Evolutionary conservation across 1,140 invertebrate genomes (phyloP).

Genomic region (Apis florea): DNA sequence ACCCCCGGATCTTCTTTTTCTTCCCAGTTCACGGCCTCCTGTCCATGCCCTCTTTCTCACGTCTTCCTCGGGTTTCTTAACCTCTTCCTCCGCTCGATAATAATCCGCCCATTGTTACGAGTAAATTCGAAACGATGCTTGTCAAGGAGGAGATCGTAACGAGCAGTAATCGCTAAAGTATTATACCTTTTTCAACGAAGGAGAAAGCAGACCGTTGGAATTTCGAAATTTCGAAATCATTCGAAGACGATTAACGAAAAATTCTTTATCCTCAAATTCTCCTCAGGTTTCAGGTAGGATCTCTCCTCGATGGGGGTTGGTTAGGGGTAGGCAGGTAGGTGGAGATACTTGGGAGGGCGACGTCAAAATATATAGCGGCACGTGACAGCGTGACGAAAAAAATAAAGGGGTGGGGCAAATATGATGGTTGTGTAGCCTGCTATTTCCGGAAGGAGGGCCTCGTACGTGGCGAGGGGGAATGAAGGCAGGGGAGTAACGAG

Average conservation of each 20-base stretch:
- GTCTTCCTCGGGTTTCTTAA: not conserved
- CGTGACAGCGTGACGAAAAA: constrained; percentile 69
- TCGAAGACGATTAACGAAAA: not conserved
- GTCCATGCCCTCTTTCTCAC: constrained; percentile 7
- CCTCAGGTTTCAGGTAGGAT: too few relatives aligned
- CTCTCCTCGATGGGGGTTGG: constrained; percentile 12
- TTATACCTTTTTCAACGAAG: too few relatives aligned
- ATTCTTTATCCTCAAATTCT: not conserved
- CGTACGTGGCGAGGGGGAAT: not conserved
- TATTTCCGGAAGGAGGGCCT: constrained; percentile 58
- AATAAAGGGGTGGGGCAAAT: constrained; percentile 68
- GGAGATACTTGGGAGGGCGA: constrained; percentile 59
- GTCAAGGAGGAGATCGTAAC: too few relatives aligned
- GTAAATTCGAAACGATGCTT: not conserved
- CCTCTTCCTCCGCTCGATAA: not conserved
- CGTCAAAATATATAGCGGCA: constrained; percentile 69
- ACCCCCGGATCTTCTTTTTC: constrained; percentile 58
- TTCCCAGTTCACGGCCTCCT: constrained; percentile 41
- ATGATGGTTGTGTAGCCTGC: constrained; percentile 71
- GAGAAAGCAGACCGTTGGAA: too few relatives aligned
- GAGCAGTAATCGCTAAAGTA: too few relatives aligned
- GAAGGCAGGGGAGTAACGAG: constrained; percentile 16
- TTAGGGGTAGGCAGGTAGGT: not conserved
- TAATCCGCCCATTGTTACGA: not conserved
- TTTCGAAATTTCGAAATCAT: too few relatives aligned